Conservation (phyloP, 1,140 invertebrate species). For the Hyphantria cunea region DNA sequence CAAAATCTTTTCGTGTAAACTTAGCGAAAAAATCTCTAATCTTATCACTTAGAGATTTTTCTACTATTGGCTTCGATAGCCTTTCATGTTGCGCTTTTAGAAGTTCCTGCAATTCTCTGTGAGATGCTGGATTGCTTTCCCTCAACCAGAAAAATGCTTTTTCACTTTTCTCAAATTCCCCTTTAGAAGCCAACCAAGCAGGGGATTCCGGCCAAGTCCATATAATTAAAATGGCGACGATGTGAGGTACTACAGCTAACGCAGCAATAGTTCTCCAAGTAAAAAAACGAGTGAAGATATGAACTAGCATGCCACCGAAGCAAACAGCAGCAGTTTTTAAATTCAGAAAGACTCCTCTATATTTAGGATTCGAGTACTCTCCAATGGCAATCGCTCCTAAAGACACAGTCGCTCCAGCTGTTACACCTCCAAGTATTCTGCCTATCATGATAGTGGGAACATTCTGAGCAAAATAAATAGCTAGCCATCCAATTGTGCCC, state of each 20-base stretch:
- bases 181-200: slow-evolving; percentile 54
- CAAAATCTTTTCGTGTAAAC: slow-evolving; percentile 57
- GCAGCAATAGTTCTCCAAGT: slow-evolving; percentile 58
- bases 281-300: slow-evolving; percentile 50
- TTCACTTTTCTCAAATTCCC: slow-evolving; percentile 50
- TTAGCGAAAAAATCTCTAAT: slow-evolving; percentile 47
- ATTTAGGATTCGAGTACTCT: slow-evolving; percentile 40
- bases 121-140: slow-evolving; percentile 42
- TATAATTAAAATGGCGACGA: slow-evolving; percentile 44
- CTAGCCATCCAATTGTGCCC: slow-evolving; percentile 31
- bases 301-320: slow-evolving; percentile 52
- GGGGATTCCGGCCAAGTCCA: slow-evolving; percentile 68
- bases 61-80: neutral
- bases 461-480: slow-evolving; percentile 28
- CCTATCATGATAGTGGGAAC: slow-evolving; percentile 18
- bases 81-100: slow-evolving; percentile 51
- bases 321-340: slow-evolving; percentile 60
- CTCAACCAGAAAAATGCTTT: slow-evolving; percentile 60
- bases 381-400: slow-evolving; percentile 36
- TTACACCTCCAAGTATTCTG: slow-evolving; percentile 33
- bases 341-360: slow-evolving; percentile 59
- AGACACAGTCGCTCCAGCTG: slow-evolving; percentile 17
- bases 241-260: slow-evolving; percentile 40
- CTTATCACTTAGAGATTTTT: slow-evolving; percentile 9
- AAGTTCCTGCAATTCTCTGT: slow-evolving; percentile 49